Base-by-base conservation (phyloP, 1,140 invertebrate genomes). In the Ceratina australensis region DNA sequence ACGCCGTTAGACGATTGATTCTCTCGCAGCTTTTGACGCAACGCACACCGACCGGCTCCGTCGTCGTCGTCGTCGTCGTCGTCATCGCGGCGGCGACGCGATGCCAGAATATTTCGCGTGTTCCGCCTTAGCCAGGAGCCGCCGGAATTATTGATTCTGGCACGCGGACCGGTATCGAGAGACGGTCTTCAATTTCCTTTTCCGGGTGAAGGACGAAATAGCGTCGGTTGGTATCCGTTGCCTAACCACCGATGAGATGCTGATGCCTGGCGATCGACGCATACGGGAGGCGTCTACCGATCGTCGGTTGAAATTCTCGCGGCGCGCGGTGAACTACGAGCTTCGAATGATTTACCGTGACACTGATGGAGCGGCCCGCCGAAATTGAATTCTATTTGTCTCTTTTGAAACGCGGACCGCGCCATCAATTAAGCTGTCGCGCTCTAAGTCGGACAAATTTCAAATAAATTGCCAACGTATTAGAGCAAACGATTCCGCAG, bases 121-220 rank as follows among this genome's bases (percentile, higher is more conserved):
- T 69, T 16, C 22, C 22, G n/a, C 13, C 52, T 63, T 28, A 20
- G 72, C 13, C 71, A 18, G 52, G 16, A 18, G 52, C 52, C 69
- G 56, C 20, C 65, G 64, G 57, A 68, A 74, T 84, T 86, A 83
- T 86, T 80, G 83, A 86, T 86, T 84, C 78, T 80, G 84, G 73
- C 80, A 85, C 66, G 63, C 52, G 52, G 76, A 66, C 72, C 50
- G 33, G 72, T 64, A 69, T 33, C 78, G 33, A 42, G 33, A 42
- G 68, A 84, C 72, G 79, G 68, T 84, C 84, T 74, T 84, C 83
- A 42, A 82, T 78, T 75, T 83, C 73, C 73, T 69, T 56, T 20
- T 65, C 65, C 72, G 78, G 66, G 67, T 54, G 78, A 78, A 78
- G 74, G 82, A 82, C 82, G 78, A 74, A 67, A 77, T 18, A 24